Evolutionary conservation across 2,888 invertebrate genomes (phyloP), one percentile per base, ranked within the genome.

Genomic region (Erebia ligea): DNA sequence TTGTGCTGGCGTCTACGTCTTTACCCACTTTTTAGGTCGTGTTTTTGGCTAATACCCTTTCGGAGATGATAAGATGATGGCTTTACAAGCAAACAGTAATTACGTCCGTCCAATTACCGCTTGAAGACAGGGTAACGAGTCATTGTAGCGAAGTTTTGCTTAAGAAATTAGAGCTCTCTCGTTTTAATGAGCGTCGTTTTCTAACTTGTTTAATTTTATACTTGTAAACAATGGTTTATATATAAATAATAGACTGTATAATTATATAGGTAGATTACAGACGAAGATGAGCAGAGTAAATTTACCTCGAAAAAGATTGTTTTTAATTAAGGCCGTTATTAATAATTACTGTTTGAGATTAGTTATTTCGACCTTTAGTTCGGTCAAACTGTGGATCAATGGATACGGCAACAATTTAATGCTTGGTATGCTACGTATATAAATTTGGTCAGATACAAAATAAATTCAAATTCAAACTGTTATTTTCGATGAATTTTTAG

Each of bases 11-110:
- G 69, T 68, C 75, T 71, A 70, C 76, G 69, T 69, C 76, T 72
- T 72, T 77, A 77, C 81, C 78, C 80, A 69, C 66, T 72, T 72
- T 77, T 76, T 79, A 81, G 82, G 82, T 85, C 84, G 84, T 90
- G 88, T 92, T 92, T 91, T 91, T 90, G 87, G 84, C 85, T 91
- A 90, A 92, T 90, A 89, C 90, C 89, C 88, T 86, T 89, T 89
- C 82, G 82, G 86, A 89, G 88, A 89, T 89, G 90, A 91, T 91
- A 90, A 92, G 90, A 91, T 91, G 90, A 91, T 91, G 89, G 89
- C 89, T 91, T 91, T 90, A 90, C 89, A 91, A 90, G 90, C 88
- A 89, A 88, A 86, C 87, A 88, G 90, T 92, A 92, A 92, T 91
- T 91, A 92, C 86, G 85, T 82, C 83, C 85, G 85, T 87, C 89